Conservation (phyloP, 37 sponge, comb jelly and placozoan species). For the Chondrosia reniformis region DNA sequence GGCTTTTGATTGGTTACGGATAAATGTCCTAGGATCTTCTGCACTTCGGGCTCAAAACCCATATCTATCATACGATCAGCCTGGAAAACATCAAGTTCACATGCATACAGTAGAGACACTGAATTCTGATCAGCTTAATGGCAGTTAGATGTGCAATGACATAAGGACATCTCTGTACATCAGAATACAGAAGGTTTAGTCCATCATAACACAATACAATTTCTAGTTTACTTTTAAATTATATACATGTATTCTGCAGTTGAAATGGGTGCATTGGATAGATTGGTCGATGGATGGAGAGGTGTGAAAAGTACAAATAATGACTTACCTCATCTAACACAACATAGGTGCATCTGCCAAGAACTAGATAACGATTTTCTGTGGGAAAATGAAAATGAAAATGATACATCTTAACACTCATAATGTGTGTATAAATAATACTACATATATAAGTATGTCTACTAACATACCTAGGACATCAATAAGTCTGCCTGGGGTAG, state of each 20-base stretch:
- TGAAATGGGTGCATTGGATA: no score
- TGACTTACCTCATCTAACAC: constrained; percentile 90
- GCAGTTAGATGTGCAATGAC: no score
- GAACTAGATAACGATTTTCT: constrained; percentile 90
- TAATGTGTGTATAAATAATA: not conserved
- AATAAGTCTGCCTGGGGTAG: constrained; percentile 96
- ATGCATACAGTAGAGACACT: no score
- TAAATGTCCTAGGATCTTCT: constrained; percentile 89
- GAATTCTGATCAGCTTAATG: not conserved
- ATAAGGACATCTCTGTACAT: no score
- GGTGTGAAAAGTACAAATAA: not conserved
- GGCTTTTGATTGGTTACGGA: constrained; percentile 94
- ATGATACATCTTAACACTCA: no score
- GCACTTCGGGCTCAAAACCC: constrained; percentile 98
- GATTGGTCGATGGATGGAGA: no score
- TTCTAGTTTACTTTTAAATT: no score
- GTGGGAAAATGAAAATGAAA: not conserved
- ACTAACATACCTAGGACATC: constrained; percentile 83
- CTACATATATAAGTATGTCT: not conserved
- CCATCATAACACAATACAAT: not conserved
- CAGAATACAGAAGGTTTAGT: not conserved
- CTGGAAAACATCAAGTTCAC: constrained; percentile 9
- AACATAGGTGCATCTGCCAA: constrained; percentile 91
- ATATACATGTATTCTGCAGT: no score
- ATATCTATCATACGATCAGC: constrained; percentile 99